Conservation (phyloP, 2,113 vertebrate species). For the Argyrosomus japonicus region DNA sequence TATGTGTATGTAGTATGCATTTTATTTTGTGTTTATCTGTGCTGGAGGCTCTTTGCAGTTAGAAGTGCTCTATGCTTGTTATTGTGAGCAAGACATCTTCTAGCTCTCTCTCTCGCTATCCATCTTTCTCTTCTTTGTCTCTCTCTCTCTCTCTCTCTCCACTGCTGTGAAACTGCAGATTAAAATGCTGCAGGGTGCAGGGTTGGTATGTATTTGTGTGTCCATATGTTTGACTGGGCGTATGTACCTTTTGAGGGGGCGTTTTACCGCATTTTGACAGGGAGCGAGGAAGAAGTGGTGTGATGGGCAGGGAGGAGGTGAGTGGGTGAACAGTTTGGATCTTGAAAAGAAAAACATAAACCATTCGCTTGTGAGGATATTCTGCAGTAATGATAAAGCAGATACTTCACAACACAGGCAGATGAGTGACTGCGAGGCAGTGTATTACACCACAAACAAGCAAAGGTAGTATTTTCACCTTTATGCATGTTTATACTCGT, state of each 20-base stretch:
- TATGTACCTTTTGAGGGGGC: constrained; percentile 8
- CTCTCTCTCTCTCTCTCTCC: constrained; percentile 24
- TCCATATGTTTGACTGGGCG: constrained; percentile 41
- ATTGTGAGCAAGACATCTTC: constrained; percentile 66
- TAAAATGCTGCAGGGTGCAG: constrained; percentile 55
- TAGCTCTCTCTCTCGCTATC: constrained; percentile 38
- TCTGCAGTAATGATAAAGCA: constrained; percentile 14
- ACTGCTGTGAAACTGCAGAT: constrained; percentile 61
- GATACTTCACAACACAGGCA: constrained; percentile 3
- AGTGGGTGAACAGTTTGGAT: constrained; percentile 9
- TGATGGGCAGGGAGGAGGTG: constrained; percentile 7
- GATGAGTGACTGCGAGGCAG: neutral
- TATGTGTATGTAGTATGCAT: constrained; percentile 27
- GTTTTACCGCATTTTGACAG: constrained; percentile 21
- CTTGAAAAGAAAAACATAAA: constrained; percentile 28
- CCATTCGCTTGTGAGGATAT: neutral
- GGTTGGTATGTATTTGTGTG: constrained; percentile 28
- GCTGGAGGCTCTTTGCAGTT: constrained; percentile 65
- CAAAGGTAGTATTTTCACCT: neutral
- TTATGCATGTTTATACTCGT: neutral
- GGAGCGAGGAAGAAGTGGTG: neutral
- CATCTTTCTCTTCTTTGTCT: neutral
- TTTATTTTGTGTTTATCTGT: constrained; percentile 62
- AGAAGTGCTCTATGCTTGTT: constrained; percentile 64
- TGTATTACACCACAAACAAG: neutral